Conservation (phyloP, 1,140 invertebrate genomes). For the Triops longicaudatus region DNA sequence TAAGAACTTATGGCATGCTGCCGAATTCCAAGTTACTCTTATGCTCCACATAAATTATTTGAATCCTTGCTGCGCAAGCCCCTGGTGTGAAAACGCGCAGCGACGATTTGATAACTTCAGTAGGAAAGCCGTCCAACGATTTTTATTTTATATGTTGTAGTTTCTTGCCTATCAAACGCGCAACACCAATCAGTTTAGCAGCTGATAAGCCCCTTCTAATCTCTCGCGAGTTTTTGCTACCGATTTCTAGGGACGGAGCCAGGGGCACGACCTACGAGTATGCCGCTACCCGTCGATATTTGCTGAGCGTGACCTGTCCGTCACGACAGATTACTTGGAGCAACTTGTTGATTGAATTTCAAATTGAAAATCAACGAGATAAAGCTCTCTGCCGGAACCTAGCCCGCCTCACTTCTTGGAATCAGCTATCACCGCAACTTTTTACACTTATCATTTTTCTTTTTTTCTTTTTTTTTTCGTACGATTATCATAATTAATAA, state of each 20-base stretch:
- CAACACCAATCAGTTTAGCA: background rate
- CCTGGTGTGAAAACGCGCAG: background rate
- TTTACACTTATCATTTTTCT: background rate
- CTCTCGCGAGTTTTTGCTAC: background rate
- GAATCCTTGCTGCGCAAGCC: background rate
- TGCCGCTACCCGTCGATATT: background rate
- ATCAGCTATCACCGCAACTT: background rate
- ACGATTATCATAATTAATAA: background rate
- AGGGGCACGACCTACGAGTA: background rate
- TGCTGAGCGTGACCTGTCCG: slow-evolving; percentile 10
- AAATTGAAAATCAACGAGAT: slow-evolving; percentile 12
- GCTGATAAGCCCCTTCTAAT: background rate
- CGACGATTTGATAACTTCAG: background rate
- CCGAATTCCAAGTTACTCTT: background rate
- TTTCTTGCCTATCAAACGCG: too few species aligned
- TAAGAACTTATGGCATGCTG: background rate
- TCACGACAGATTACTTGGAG: background rate
- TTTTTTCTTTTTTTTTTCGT: background rate
- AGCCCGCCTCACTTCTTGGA: background rate
- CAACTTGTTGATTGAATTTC: slow-evolving; percentile 12
- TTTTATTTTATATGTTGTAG: too few species aligned
- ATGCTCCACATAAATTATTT: background rate
- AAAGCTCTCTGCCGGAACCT: background rate
- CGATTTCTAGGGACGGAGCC: background rate
- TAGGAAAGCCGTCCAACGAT: background rate